phyloP scores from a whole-genome alignment of 2,113 vertebrate genomes.

The Nestor notabilis region DNA sequence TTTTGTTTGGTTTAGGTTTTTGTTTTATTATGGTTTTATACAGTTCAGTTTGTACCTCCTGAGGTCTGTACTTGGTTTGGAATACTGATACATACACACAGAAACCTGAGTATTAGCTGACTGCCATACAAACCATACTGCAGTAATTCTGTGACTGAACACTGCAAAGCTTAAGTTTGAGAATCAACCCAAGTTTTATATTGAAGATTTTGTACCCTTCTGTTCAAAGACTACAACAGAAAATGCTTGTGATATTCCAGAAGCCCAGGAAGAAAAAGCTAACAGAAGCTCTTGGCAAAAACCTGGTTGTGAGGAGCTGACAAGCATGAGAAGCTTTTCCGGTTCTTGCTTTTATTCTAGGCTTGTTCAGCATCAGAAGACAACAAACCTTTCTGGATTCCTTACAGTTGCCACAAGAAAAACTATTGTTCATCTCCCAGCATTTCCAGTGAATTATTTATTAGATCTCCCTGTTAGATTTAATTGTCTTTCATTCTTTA shows the following conservation, averaged over 20 bases:
- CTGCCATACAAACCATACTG: background rate
- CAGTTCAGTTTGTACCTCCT: background rate
- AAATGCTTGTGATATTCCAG: background rate
- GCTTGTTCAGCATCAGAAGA: background rate
- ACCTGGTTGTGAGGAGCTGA: background rate
- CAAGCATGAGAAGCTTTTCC: background rate
- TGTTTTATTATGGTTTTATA: background rate
- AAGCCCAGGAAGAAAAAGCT: background rate
- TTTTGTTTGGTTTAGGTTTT: background rate
- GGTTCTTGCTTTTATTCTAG: background rate
- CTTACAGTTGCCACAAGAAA: background rate
- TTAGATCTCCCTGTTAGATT: background rate
- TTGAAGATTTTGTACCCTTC: background rate
- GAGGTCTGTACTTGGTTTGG: background rate
- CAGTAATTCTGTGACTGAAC: background rate
- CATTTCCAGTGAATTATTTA: slow-evolving; percentile 6
- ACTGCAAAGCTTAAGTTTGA: background rate
- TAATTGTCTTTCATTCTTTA: background rate
- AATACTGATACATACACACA: background rate
- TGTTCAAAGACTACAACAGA: background rate
- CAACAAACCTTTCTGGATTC: background rate
- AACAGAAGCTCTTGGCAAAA: background rate
- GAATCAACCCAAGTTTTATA: background rate
- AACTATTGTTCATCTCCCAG: background rate
- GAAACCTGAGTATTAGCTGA: background rate